Evolutionary conservation across 2,888 invertebrate species (phyloP).

Genomic region (Apoda limacodes): DNA sequence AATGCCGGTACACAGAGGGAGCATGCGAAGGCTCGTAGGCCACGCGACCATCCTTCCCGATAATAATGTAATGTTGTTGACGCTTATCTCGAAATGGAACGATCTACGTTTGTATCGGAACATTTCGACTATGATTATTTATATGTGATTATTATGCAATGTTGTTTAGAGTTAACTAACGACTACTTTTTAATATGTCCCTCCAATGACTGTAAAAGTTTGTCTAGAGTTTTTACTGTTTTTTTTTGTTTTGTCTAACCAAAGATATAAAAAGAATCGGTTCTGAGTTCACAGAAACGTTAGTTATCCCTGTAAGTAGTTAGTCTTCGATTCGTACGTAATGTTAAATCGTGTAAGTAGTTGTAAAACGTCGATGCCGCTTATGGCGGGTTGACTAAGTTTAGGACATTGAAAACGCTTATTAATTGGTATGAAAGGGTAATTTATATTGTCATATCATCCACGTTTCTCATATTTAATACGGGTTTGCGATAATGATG

Average conservation of each 20-base stretch:
- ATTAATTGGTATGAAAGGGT: slow-evolving; percentile 72
- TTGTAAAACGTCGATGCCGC: slow-evolving; percentile 53
- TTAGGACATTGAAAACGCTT: slow-evolving; percentile 71
- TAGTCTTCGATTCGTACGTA: slow-evolving; percentile 62
- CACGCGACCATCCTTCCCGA: slow-evolving; percentile 24
- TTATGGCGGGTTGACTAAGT: slow-evolving; percentile 52
- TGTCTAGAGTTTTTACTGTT: slow-evolving; percentile 60
- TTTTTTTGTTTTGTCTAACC: slow-evolving; percentile 64
- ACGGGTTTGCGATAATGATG: slow-evolving; percentile 71
- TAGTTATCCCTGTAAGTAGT: slow-evolving; percentile 62
- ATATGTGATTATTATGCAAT: slow-evolving; percentile 62
- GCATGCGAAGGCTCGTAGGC: too few species aligned
- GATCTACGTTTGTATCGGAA: slow-evolving; percentile 46
- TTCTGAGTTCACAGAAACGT: slow-evolving; percentile 48
- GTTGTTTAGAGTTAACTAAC: slow-evolving; percentile 66
- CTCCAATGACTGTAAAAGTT: slow-evolving; percentile 65
- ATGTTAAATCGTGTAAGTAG: slow-evolving; percentile 61
- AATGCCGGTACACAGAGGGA: too few species aligned
- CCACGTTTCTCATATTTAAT: slow-evolving; percentile 70
- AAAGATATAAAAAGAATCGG: slow-evolving; percentile 53
- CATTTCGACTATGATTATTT: slow-evolving; percentile 61
- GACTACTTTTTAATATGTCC: slow-evolving; percentile 55
- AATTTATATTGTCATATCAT: slow-evolving; percentile 71
- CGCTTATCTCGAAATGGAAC: slow-evolving; percentile 63
- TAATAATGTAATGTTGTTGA: slow-evolving; percentile 50